phyloP scores from a whole-genome alignment of 2,113 vertebrate genomes.

The Vidua chalybeata region DNA sequence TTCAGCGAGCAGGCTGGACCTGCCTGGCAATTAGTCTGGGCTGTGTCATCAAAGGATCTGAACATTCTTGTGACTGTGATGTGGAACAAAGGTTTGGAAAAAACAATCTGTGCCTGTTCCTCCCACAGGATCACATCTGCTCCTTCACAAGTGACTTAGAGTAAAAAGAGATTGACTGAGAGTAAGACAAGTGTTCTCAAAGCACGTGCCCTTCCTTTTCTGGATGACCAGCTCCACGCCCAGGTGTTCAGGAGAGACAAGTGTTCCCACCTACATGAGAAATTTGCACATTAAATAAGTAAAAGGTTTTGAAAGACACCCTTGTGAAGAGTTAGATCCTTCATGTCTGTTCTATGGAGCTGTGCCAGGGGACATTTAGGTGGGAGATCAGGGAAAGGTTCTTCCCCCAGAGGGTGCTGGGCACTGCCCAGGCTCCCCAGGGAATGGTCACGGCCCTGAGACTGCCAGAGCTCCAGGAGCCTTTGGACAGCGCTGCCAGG shows the following conservation, averaged over 20 bases:
- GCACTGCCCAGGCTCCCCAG: background rate
- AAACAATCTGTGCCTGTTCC: background rate
- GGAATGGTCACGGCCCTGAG: background rate
- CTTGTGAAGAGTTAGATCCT: background rate
- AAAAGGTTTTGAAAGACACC: background rate
- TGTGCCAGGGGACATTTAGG: background rate
- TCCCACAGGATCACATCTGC: constrained; percentile 1
- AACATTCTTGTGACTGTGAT: background rate
- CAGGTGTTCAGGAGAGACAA: background rate
- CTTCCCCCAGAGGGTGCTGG: background rate
- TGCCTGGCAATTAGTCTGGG: background rate
- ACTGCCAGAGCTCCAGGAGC: background rate
- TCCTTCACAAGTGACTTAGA: background rate
- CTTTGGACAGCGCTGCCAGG: background rate
- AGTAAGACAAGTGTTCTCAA: background rate
- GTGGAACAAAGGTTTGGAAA: background rate
- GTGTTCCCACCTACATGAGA: background rate
- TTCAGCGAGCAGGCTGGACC: background rate
- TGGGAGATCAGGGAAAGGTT: background rate
- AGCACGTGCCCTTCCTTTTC: background rate
- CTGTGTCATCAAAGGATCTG: background rate
- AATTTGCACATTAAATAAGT: background rate
- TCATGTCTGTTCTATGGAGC: background rate
- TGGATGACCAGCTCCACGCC: background rate
- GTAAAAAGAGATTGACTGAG: background rate